Percentiles rank a stretch among this genome's conserved stretches.
Evolutionary conservation across 2,113 vertebrate species (phyloP).

Genomic region (Chionis minor): DNA sequence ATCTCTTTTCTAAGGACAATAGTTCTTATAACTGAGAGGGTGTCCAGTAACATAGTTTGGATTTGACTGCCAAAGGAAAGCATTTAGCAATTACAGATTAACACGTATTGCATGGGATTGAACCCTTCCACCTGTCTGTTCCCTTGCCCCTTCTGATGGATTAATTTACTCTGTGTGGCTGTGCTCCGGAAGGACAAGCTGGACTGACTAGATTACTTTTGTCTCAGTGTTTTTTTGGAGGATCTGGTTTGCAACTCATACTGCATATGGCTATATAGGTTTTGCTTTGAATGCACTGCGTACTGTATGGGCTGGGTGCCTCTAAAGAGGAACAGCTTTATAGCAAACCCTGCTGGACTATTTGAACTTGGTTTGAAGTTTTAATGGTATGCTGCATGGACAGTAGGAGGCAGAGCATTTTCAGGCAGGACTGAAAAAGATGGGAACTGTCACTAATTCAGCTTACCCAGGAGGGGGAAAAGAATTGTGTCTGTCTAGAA

Average conservation of each 20-base stretch:
- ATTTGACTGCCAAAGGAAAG: background rate
- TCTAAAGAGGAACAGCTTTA: background rate
- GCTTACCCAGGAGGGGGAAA: background rate
- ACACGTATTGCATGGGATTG: background rate
- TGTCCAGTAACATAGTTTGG: background rate
- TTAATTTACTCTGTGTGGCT: background rate
- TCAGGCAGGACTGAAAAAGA: background rate
- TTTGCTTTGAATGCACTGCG: background rate
- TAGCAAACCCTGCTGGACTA: background rate
- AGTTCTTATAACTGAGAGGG: background rate
- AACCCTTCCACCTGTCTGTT: background rate
- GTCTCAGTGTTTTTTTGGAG: background rate
- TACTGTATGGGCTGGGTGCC: background rate
- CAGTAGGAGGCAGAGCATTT: background rate
- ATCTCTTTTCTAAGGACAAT: background rate
- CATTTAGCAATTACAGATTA: background rate
- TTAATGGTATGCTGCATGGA: background rate
- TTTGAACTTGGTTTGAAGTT: background rate
- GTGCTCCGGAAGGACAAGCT: background rate
- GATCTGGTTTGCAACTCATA: background rate
- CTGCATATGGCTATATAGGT: background rate
- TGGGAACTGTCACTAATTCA: background rate
- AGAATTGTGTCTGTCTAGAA: background rate
- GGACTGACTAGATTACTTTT: background rate
- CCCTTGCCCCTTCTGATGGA: background rate